Evolutionary conservation across 2,797 vertebrate species (phyloP), one percentile per base, ranked within the genome.

Genomic region (Heteromormyrus szaboi): DNA sequence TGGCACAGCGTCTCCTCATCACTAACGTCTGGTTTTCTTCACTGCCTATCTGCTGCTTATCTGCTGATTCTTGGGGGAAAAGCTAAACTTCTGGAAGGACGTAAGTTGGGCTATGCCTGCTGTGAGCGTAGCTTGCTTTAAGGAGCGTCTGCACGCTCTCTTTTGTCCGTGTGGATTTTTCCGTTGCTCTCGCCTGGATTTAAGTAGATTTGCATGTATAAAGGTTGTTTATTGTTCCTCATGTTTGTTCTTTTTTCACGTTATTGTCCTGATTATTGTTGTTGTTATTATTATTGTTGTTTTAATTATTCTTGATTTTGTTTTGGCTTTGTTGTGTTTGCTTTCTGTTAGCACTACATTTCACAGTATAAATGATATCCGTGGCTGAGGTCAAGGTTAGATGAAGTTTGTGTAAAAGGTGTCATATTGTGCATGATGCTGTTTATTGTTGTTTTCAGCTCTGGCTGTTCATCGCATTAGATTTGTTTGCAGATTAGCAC

Each of bases 61-160:
- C 95, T 95, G 96, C 95, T 96, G 95, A 95, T 94, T 97, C 96
- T 97, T 93, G 95, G 92, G 96, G 96, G 94, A 94, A 98, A 98
- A 99, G 98, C 98, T 96, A 98, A 98, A 97, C 96, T 99, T 94
- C 97, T 98, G 97, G 97, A 98, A 96, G 97, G 98, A 97, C 98
- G 98, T 99, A 99, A 99, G 98, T 96, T 92, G 59, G 50, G 72
- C 90, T 89, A 72, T 81, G 41, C 95, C 90, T 96, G 93, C 92
- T 92, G 91, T 94, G 93, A 91, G 56, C 90, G 93, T 92, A 90
- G 90, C 90, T 92, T 92, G 85, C 88, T 90, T 93, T 91, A 89
- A 90, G 89, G 62, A 56, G 93, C 81, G 14, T 89, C 62, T 89
- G 59, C 46, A 29, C 29, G 6, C 46, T 48, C 59, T 25, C 56